These are phyloP conservation scores for Drosophila bocki DNA, from an alignment of 1,140 invertebrate genomes.

Conservation along the genomic window DNA sequence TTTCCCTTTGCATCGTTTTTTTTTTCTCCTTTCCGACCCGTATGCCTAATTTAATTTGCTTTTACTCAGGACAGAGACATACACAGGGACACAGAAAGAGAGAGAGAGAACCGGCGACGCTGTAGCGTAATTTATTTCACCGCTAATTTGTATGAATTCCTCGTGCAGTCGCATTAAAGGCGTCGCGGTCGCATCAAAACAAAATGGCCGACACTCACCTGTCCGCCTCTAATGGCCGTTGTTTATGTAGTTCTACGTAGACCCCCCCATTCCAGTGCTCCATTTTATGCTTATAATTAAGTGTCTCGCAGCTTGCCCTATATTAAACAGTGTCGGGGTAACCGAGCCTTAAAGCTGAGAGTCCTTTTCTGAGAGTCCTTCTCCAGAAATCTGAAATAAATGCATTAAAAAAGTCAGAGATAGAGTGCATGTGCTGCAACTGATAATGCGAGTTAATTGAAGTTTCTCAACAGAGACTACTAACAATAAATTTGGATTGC, in stretches of 20 bases:
- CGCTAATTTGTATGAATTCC: slow-evolving; percentile 78
- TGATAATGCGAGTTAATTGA: slow-evolving; percentile 11
- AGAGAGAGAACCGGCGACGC: slow-evolving; percentile 21
- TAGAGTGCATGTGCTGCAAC: slow-evolving; percentile 12
- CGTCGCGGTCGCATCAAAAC: slow-evolving; percentile 52
- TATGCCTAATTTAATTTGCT: slow-evolving; percentile 66
- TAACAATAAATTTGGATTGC: slow-evolving; percentile 3
- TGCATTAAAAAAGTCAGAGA: slow-evolving; percentile 1
- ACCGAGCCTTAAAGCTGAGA: slow-evolving; percentile 17
- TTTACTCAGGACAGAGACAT: slow-evolving; percentile 7
- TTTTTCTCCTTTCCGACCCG: slow-evolving; percentile 1
- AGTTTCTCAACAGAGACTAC: not conserved
- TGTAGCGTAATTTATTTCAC: slow-evolving; percentile 68
- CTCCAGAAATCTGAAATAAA: slow-evolving; percentile 6
- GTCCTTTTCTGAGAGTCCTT: not conserved
- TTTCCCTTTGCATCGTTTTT: slow-evolving; percentile 8
- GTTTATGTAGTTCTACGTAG: slow-evolving; percentile 46
- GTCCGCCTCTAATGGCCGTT: slow-evolving; percentile 55
- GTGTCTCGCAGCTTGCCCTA: slow-evolving; percentile 51
- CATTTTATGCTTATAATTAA: slow-evolving; percentile 74
- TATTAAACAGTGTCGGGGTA: slow-evolving; percentile 18
- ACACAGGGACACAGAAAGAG: not conserved
- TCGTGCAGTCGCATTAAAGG: slow-evolving; percentile 58
- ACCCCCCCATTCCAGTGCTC: slow-evolving; percentile 22
- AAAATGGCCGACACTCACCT: slow-evolving; percentile 57